These are phyloP conservation scores for Arremon aurantiirostris DNA, from an alignment of 2,797 vertebrate species.

Conservation along the genomic window DNA sequence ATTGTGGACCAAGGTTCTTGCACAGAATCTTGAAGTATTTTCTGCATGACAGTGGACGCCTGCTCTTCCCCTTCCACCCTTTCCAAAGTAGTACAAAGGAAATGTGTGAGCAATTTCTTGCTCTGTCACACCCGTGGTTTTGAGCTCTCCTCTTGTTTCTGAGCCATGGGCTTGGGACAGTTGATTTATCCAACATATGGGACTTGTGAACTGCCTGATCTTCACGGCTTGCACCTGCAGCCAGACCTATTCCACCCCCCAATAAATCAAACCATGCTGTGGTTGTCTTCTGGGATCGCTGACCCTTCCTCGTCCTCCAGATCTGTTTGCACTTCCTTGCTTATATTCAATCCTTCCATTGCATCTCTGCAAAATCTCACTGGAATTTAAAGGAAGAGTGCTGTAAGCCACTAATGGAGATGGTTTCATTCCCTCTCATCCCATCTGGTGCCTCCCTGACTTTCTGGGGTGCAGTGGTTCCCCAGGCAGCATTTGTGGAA, in stretches of 20 bases:
- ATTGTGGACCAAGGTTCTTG: fast-evolving
- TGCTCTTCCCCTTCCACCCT: not conserved
- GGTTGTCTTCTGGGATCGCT: not conserved
- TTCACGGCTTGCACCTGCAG: not conserved
- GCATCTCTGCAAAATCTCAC: not conserved
- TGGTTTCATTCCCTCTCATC: not conserved
- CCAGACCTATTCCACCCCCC: not conserved
- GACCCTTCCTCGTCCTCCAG: not conserved
- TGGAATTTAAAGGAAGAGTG: not conserved
- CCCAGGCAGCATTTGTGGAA: not conserved
- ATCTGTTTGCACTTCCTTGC: conserved; percentile 2
- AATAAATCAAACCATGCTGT: not conserved
- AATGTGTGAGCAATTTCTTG: not conserved
- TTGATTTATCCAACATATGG: not conserved
- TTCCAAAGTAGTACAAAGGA: not conserved
- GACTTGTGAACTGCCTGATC: not conserved
- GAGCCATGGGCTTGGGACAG: not conserved
- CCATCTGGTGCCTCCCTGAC: not conserved
- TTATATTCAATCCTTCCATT: conserved; percentile 2
- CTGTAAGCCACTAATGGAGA: not conserved
- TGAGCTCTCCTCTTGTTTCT: not conserved
- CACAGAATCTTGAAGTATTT: not conserved
- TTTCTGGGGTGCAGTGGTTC: not conserved
- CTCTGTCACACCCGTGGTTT: not conserved
- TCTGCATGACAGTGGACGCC: not conserved